Percentiles rank a stretch among this genome's conserved stretches.
Conservation (phyloP, 2,888 invertebrate species). For the Baronia brevicornis region DNA sequence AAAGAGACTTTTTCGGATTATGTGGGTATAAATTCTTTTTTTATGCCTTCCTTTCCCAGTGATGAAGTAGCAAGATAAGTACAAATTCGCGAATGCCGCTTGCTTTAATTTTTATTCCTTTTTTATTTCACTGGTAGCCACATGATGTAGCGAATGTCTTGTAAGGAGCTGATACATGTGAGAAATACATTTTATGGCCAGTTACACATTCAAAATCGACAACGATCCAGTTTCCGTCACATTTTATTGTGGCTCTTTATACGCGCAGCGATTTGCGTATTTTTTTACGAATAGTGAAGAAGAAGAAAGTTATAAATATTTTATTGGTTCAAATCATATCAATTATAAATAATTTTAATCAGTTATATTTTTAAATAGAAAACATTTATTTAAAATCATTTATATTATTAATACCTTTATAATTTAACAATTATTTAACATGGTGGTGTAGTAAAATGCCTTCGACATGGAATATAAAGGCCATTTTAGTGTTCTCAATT, state of each 20-base stretch:
- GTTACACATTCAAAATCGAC: conserved; percentile 39
- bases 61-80: conserved; percentile 45
- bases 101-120: conserved; percentile 28
- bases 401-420: too few species aligned
- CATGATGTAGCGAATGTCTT: conserved; percentile 29
- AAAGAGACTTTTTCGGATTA: too few species aligned
- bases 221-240: conserved; percentile 33
- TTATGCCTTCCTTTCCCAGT: conserved; percentile 32
- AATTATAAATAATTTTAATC: too few species aligned
- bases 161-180: conserved; percentile 41
- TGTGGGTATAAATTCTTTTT: conserved; percentile 35
- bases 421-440: too few species aligned
- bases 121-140: conserved; percentile 36
- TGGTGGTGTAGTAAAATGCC: too few species aligned
- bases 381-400: too few species aligned
- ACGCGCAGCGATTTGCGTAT: conserved; percentile 2
- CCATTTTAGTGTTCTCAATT: too few species aligned
- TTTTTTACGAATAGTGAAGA: conserved; percentile 1
- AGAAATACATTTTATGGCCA: conserved; percentile 37
- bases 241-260: conserved; percentile 13
- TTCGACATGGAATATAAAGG: too few species aligned
- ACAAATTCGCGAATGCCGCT: conserved; percentile 35
- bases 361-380: too few species aligned
- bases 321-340: conserved; percentile 11
- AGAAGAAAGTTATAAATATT: conserved; percentile 11